Evolutionary conservation across 2,888 invertebrate genomes (phyloP), one percentile per base, ranked within the genome.

Genomic region (Brenthis daphne): DNA sequence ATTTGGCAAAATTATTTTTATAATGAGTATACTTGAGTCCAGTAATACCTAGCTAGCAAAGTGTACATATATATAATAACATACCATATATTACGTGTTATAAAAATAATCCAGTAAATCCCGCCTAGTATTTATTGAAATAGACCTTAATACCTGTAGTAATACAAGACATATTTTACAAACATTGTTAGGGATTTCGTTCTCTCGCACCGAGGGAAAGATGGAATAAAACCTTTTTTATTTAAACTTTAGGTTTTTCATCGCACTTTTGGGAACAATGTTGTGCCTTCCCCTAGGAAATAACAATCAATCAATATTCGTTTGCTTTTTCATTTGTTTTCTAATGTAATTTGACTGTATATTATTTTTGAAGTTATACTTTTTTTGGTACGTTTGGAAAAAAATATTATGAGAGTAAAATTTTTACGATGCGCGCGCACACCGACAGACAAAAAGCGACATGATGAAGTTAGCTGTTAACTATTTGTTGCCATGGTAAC

Each of bases 211-310:
- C 50, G 29, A 3, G 11, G 48, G 29, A 57, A 82, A 84, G 77
- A 80, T 82, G 80, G 71, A 74, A 79, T 81, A 80, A 84, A 85
- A 83, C 82, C 77, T 80, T 82, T 82, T 82, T 82, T 81, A 82
- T 84, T 83, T 84, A 85, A 82, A 82, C 77, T 82, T 83, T 72
- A 80, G 78, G 79, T 80, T 80, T 79, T 82, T 82, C 85, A 84
- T 87, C 85, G 85, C 88, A 85, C 81, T 83, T 85, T 80, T 80
- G 77, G 79, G 77, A 80, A 43, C 78, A 78, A 85, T 85, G 84
- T 85, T 84, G 76, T 76, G 77, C 73, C 68, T 78, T 86, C 87
- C 89, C 84, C 65, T 74, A 88, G 89, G 88, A 90, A 90, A 89
- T 90, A 88, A 86, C 82, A 78, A 80, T 80, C 79, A 77, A 74